Conservation (phyloP, 2,888 invertebrate species). For the Malacosoma neustria region DNA sequence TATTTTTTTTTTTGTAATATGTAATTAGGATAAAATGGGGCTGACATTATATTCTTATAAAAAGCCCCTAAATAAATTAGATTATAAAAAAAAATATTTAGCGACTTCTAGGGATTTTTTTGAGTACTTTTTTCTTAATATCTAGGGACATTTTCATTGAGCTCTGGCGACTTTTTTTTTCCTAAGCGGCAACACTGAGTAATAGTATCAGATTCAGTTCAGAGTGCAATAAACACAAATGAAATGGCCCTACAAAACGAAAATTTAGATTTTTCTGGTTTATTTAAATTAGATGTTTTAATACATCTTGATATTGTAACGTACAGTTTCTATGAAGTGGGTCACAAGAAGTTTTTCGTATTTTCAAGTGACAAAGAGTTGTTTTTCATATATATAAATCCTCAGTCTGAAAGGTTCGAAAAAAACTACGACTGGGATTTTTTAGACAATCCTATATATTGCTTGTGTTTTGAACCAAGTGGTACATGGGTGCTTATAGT, state of each 20-base stretch:
- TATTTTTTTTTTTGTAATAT: too few relatives aligned
- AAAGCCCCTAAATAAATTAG: too few relatives aligned
- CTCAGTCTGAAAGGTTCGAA: constrained; percentile 48
- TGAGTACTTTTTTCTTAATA: too few relatives aligned
- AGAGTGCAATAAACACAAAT: not conserved
- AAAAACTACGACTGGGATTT: constrained; percentile 65
- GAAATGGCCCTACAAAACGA: constrained; percentile 47
- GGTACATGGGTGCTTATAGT: constrained; percentile 84
- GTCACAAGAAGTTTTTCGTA: constrained; percentile 58
- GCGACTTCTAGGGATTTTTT: too few relatives aligned
- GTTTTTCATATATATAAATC: constrained; percentile 51
- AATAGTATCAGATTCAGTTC: too few relatives aligned
- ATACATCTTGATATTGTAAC: constrained; percentile 49
- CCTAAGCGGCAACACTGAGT: too few relatives aligned
- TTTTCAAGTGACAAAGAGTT: constrained; percentile 59
- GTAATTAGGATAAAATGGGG: too few relatives aligned
- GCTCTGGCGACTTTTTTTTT: too few relatives aligned
- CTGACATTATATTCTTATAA: too few relatives aligned
- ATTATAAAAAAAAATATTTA: too few relatives aligned
- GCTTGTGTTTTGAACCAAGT: constrained; percentile 88
- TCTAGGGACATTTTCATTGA: too few relatives aligned
- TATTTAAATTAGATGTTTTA: constrained; percentile 64
- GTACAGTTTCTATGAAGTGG: constrained; percentile 64
- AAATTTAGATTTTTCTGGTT: constrained; percentile 56
- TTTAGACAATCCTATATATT: constrained; percentile 72